Conservation (phyloP, 2,113 vertebrate genomes). For the Poeciliopsis retropinna region DNA sequence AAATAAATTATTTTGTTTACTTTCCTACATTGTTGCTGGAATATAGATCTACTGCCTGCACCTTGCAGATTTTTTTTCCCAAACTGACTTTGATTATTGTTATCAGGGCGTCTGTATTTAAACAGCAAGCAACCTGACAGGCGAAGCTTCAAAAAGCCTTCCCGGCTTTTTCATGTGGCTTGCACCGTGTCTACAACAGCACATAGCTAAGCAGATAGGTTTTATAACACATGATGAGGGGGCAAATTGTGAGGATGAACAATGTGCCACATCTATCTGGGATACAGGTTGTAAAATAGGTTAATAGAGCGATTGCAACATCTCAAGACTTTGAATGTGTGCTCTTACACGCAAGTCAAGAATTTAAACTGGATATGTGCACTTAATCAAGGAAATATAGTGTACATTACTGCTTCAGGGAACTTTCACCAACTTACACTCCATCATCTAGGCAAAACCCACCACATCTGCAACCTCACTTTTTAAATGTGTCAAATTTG, state of each 20-base stretch:
- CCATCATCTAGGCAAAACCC: constrained; percentile 39
- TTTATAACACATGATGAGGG: constrained; percentile 42
- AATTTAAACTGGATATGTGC: constrained; percentile 30
- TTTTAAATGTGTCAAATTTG: constrained; percentile 63
- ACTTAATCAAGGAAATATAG: constrained; percentile 24
- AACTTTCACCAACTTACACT: constrained; percentile 51
- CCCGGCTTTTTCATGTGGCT: constrained; percentile 34
- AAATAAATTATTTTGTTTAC: background rate
- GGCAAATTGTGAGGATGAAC: constrained; percentile 15
- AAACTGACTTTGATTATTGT: constrained; percentile 25
- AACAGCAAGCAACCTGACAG: constrained; percentile 40
- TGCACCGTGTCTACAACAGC: constrained; percentile 36
- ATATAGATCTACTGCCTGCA: constrained; percentile 10
- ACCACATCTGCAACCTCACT: constrained; percentile 47
- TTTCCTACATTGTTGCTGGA: constrained; percentile 20
- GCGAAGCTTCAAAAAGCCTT: constrained; percentile 15
- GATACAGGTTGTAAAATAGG: constrained; percentile 38
- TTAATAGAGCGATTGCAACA: constrained; percentile 9
- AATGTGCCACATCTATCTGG: constrained; percentile 32
- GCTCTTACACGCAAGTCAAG: constrained; percentile 5
- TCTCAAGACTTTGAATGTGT: constrained; percentile 29
- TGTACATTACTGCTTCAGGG: constrained; percentile 63
- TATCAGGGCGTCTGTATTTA: constrained; percentile 43
- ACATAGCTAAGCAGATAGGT: constrained; percentile 41
- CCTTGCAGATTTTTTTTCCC: background rate